A percentile compares a stretch with the other conserved stretches of the same genome.
These are phyloP conservation scores for Yponomeuta evonymella DNA, from an alignment of 2,888 invertebrate species.

Conservation along the genomic window DNA sequence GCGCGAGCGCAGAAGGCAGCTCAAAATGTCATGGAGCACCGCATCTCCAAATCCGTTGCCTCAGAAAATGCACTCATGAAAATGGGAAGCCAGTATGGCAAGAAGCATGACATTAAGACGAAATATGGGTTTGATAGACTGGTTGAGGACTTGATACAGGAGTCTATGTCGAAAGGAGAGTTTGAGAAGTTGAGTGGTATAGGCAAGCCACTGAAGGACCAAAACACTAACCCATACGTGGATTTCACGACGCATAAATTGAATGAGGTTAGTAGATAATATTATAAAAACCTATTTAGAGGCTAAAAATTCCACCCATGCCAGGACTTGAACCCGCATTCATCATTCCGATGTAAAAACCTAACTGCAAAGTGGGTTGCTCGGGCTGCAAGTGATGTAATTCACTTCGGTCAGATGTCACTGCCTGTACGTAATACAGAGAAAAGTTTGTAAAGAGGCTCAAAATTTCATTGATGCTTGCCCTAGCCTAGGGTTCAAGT, in stretches of 20 bases:
- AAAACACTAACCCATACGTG: constrained; percentile 87
- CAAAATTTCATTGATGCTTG: no score
- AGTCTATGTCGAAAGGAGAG: constrained; percentile 92
- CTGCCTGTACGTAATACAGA: no score
- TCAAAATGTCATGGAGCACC: constrained; percentile 77
- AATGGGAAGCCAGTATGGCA: constrained; percentile 73
- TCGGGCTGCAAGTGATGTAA: no score
- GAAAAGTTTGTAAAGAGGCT: no score
- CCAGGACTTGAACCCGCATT: no score
- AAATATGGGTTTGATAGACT: constrained; percentile 90
- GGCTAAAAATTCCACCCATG: no score
- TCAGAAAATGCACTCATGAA: constrained; percentile 81
- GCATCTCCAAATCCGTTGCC: constrained; percentile 77
- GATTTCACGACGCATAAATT: constrained; percentile 92
- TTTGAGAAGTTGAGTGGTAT: constrained; percentile 88
- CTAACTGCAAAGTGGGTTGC: no score
- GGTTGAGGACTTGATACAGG: constrained; percentile 94
- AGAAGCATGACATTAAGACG: constrained; percentile 84
- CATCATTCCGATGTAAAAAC: no score
- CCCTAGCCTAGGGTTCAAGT: no score
- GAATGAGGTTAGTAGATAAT: constrained; percentile 77
- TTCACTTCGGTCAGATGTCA: no score
- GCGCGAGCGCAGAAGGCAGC: constrained; percentile 81
- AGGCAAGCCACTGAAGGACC: constrained; percentile 86
- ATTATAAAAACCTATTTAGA: no score